Percentiles rank a stretch among this genome's conserved stretches.
Evolutionary conservation across 2,888 invertebrate species (phyloP).

Genomic region (Sussaba pulchella): DNA sequence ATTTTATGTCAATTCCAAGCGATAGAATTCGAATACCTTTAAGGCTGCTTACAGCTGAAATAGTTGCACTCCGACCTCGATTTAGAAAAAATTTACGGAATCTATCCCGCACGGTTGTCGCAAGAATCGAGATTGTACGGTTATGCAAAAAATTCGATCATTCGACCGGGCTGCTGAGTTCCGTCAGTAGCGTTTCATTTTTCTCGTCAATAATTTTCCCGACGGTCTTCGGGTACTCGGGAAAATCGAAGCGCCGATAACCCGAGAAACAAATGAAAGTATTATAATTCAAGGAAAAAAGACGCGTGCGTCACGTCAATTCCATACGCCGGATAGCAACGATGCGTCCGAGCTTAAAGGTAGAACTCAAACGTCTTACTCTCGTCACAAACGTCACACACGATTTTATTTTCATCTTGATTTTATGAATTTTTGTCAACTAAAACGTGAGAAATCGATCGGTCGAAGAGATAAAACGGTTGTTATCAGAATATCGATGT

Average conservation of each 20-base stretch:
- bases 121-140: background rate
- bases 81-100: background rate
- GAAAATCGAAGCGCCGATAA: constrained; percentile 40
- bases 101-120: no score
- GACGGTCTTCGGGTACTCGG: constrained; percentile 22
- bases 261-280: constrained; percentile 65
- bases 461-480: constrained; percentile 9
- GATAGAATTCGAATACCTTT: background rate
- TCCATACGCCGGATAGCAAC: constrained; percentile 29
- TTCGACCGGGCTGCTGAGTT: constrained; percentile 1
- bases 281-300: constrained; percentile 51
- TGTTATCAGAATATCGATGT: background rate
- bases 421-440: background rate
- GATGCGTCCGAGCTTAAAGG: constrained; percentile 39
- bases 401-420: constrained; percentile 40
- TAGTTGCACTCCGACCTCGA: background rate
- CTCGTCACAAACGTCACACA: constrained; percentile 44
- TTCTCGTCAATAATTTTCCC: constrained; percentile 27
- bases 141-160: constrained; percentile 1
- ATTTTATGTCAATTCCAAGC: constrained; percentile 42
- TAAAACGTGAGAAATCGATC: constrained; percentile 3
- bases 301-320: constrained; percentile 53
- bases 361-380: constrained; percentile 43
- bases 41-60: background rate
- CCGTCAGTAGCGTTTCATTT: background rate